phyloP scores from a whole-genome alignment of 2,113 vertebrate species.

The Pterocles burchelli region DNA sequence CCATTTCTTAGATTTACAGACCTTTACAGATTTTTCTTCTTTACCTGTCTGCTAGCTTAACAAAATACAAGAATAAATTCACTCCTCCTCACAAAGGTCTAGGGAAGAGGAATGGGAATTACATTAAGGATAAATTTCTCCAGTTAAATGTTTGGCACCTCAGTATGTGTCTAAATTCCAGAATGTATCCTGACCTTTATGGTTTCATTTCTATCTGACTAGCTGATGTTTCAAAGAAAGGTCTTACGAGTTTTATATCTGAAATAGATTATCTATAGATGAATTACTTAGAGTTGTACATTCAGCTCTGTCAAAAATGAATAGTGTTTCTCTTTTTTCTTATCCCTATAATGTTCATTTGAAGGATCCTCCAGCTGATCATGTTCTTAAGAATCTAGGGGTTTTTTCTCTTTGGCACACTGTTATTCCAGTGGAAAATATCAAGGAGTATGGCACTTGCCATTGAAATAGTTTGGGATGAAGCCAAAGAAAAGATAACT shows the following conservation, averaged over 20 bases:
- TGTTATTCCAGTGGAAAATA: background rate
- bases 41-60: background rate
- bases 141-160: background rate
- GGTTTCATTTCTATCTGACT: slow-evolving; percentile 21
- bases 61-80: background rate
- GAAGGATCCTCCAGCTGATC: background rate
- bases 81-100: background rate
- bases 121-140: background rate
- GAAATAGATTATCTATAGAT: slow-evolving; percentile 45
- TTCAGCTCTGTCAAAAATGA: background rate
- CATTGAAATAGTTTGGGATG: background rate
- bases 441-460: background rate
- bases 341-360: background rate
- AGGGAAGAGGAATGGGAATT: background rate
- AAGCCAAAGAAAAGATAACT: background rate
- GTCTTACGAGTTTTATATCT: slow-evolving; percentile 18
- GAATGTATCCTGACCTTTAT: slow-evolving; percentile 26
- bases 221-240: slow-evolving; percentile 29
- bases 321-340: background rate
- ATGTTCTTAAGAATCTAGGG: background rate
- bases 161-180: slow-evolving; percentile 21
- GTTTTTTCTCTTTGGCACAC: background rate
- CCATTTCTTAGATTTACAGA: background rate
- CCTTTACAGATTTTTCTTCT: background rate
- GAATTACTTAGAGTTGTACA: background rate